These are phyloP conservation scores for Tetrax tetrax DNA, from an alignment of 2,113 vertebrate species.

Conservation along the genomic window DNA sequence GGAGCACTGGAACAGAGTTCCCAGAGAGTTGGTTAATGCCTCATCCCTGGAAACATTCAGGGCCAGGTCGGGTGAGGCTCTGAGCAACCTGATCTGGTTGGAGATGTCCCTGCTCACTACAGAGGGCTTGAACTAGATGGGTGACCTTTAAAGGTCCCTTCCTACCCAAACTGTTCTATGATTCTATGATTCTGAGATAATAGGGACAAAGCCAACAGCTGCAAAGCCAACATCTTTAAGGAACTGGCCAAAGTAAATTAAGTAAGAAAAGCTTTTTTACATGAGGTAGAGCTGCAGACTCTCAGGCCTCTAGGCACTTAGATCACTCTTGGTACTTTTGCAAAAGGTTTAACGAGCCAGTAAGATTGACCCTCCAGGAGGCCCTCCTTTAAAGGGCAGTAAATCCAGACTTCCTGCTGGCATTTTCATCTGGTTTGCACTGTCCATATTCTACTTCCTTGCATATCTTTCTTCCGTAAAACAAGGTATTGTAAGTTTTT, in stretches of 20 bases:
- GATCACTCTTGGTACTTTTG: neutral
- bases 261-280: neutral
- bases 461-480: neutral
- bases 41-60: too few species aligned
- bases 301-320: neutral
- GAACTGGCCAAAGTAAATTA: neutral
- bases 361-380: neutral
- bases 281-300: neutral
- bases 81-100: too few species aligned
- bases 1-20: too few species aligned
- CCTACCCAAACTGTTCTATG: too few species aligned
- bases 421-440: neutral
- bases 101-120: too few species aligned
- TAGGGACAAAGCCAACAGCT: neutral
- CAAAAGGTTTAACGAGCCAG: neutral
- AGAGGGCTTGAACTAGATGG: too few species aligned
- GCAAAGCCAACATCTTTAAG: neutral
- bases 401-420: neutral
- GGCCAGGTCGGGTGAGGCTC: too few species aligned
- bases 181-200: neutral
- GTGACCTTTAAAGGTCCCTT: too few species aligned
- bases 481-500: neutral
- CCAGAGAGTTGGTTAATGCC: too few species aligned
- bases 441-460: neutral
- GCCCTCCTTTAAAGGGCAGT: neutral